Percentiles rank a stretch among this genome's conserved stretches.
These are phyloP conservation scores for Alexandromys fortis DNA, from an alignment of 2,113 vertebrate genomes.

Conservation along the genomic window DNA sequence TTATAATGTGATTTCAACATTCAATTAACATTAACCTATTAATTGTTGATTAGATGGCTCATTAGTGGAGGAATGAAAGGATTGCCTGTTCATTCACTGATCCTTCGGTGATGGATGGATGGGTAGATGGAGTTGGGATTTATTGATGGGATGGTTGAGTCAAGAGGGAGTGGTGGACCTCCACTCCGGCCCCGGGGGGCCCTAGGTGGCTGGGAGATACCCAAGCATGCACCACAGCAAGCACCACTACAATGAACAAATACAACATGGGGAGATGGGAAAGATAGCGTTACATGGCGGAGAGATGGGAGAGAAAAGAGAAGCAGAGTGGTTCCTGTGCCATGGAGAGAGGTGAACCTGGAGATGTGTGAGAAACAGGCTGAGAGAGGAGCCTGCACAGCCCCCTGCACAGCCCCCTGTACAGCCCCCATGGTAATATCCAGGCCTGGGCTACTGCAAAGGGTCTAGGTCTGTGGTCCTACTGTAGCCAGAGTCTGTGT, in stretches of 20 bases:
- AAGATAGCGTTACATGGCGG: too few relatives aligned
- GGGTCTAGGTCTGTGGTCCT: neutral
- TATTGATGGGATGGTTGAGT: neutral
- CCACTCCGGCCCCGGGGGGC: neutral
- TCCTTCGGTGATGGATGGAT: neutral
- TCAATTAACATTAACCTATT: neutral
- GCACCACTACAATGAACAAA: neutral
- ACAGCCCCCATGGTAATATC: neutral
- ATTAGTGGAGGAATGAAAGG: neutral
- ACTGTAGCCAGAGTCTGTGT: neutral
- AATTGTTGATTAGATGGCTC: neutral
- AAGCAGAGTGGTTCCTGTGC: neutral
- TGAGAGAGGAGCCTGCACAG: neutral
- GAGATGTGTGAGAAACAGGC: neutral
- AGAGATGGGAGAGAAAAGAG: neutral
- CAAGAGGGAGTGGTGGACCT: neutral
- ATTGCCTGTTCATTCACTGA: neutral
- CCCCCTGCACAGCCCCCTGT: too few relatives aligned
- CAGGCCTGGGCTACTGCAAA: neutral
- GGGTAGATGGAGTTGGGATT: neutral
- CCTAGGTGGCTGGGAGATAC: neutral
- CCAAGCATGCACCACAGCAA: neutral
- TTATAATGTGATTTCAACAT: slow-evolving; percentile 1
- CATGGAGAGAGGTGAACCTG: neutral
- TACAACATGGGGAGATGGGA: too few relatives aligned